Evolutionary conservation across 1,140 invertebrate species (phyloP), one percentile per base, ranked within the genome.

Genomic region (Chrysomallon squamiferum): DNA sequence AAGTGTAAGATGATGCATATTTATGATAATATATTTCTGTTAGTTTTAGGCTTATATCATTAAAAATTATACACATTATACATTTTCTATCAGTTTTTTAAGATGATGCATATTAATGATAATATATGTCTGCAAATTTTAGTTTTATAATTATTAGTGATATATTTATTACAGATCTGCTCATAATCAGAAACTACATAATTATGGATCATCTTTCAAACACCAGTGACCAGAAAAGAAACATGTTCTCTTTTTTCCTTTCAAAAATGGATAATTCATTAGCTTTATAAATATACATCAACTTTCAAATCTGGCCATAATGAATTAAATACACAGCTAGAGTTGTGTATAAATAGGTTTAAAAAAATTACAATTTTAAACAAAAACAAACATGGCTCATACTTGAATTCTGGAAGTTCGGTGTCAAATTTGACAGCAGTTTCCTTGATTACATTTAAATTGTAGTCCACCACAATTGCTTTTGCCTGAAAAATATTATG

Each of bases 341-440:
- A n/a, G n/a, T n/a, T n/a, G n/a, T n/a, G n/a, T n/a, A n/a, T n/a
- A n/a, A n/a, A n/a, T n/a, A n/a, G n/a, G n/a, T n/a, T n/a, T n/a
- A n/a, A n/a, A n/a, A n/a, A n/a, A n/a, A n/a, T n/a, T n/a, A n/a
- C n/a, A n/a, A n/a, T n/a, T n/a, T n/a, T n/a, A n/a, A n/a, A n/a
- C n/a, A n/a, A n/a, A n/a, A n/a, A n/a, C n/a, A n/a, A n/a, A n/a
- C n/a, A n/a, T n/a, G n/a, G n/a, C n/a, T n/a, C 79, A 84, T 88
- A 93, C 93, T 92, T 91, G 82, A 94, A 97, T 87, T 97, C 94
- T 27, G 94, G 93, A 15, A 97, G 86, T 83, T 96, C 94, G 72
- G 88, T 90, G 84, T 97, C 95, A 88, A 95, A 97, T 63, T 93
- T 91, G 0, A 97, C 94, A 76, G 89, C 87, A 11, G 91, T 91